phyloP scores from a whole-genome alignment of 2,113 vertebrate genomes.

The Ursus arctos region DNA sequence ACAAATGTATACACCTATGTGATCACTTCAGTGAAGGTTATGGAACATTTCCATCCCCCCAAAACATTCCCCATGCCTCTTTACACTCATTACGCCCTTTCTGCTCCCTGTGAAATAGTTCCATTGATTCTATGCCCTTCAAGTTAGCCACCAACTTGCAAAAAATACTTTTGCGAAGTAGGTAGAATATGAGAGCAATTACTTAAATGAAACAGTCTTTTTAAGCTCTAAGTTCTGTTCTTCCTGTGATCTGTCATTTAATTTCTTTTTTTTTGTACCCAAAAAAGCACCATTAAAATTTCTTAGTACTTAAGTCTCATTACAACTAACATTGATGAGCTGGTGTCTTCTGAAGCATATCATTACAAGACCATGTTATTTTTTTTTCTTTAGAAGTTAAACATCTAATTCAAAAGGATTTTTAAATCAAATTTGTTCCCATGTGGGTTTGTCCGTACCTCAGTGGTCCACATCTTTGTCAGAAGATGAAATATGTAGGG shows the following conservation, averaged over 20 bases:
- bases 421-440: constrained; percentile 38
- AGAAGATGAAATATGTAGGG: background rate
- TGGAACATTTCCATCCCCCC: background rate
- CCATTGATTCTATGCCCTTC: background rate
- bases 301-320: constrained; percentile 15
- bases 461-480: background rate
- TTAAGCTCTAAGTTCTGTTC: background rate
- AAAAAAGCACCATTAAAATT: background rate
- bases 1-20: background rate
- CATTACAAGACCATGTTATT: constrained; percentile 10
- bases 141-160: background rate
- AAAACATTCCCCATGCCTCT: background rate
- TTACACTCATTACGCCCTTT: background rate
- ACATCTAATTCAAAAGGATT: constrained; percentile 30
- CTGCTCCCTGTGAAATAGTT: background rate
- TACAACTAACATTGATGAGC: background rate
- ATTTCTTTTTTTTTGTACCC: background rate
- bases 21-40: background rate
- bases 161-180: constrained; percentile 23
- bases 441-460: background rate
- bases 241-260: background rate
- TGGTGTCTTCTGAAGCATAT: background rate
- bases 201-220: background rate
- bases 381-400: constrained; percentile 29
- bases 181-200: background rate